phyloP scores from a whole-genome alignment of 2,888 invertebrate species.

The Napeogenes sylphis region DNA sequence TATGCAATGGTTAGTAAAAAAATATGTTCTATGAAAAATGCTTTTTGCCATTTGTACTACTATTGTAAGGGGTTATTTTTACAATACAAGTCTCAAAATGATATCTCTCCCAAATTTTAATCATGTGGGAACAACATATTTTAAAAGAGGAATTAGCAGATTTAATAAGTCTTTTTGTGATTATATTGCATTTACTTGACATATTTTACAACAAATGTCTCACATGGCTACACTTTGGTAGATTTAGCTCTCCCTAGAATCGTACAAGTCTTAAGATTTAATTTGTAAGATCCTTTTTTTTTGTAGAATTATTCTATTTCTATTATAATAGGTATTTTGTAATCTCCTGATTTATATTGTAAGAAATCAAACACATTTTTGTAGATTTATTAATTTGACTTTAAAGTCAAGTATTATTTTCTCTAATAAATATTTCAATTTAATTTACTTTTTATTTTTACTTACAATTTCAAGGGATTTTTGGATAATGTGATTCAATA shows the following conservation, averaged over 20 bases:
- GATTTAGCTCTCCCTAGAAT: conserved; percentile 70
- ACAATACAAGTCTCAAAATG: conserved; percentile 62
- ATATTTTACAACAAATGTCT: conserved; percentile 43
- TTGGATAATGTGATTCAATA: conserved; percentile 9
- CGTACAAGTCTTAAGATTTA: conserved; percentile 72
- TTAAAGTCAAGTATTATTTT: conserved; percentile 71
- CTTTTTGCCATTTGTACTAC: conserved; percentile 30
- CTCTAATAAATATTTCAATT: conserved; percentile 68
- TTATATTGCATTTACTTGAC: conserved; percentile 58
- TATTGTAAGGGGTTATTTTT: conserved; percentile 60
- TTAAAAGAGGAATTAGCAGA: conserved; percentile 42
- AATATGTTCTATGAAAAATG: conserved; percentile 33
- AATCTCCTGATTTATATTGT: conserved; percentile 69
- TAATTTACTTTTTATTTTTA: conserved; percentile 49
- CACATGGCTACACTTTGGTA: conserved; percentile 65
- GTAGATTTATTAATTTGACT: conserved; percentile 65
- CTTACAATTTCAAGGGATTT: conserved; percentile 32
- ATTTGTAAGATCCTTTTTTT: conserved; percentile 70
- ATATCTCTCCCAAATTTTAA: conserved; percentile 62
- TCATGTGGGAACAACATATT: conserved; percentile 52
- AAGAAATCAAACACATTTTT: conserved; percentile 57
- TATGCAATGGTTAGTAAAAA: conserved; percentile 34
- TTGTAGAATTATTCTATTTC: conserved; percentile 68
- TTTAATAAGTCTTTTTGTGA: conserved; percentile 43
- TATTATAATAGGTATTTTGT: conserved; percentile 64